Evolutionary conservation across 2,797 vertebrate species (phyloP).

Genomic region (Mallotus villosus): DNA sequence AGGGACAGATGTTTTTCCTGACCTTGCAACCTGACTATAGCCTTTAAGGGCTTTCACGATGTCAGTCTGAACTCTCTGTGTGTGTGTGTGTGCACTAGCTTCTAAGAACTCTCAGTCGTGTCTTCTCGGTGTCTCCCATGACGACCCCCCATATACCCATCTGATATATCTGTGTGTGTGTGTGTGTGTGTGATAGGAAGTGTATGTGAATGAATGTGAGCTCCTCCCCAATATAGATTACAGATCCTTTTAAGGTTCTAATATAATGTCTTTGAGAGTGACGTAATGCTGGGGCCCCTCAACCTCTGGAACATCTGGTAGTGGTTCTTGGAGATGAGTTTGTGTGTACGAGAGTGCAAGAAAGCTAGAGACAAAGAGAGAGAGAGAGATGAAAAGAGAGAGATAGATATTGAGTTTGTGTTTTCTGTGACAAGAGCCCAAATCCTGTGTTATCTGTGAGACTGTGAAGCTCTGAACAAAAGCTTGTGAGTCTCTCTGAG

Average conservation of each 20-base stretch:
- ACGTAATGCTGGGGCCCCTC: constrained; percentile 9
- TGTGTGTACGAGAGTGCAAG: not conserved
- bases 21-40: not conserved
- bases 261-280: constrained; percentile 5
- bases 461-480: too few species aligned
- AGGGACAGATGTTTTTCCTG: constrained; percentile 2
- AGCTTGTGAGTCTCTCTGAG: too few species aligned
- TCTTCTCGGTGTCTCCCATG: not conserved
- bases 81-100: constrained; percentile 1
- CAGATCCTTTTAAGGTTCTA: constrained; percentile 8
- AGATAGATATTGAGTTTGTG: not conserved
- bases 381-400: not conserved
- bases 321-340: constrained; percentile 2
- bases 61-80: not conserved
- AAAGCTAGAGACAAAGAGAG: not conserved
- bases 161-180: not conserved
- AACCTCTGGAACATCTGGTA: constrained; percentile 10
- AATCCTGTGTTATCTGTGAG: too few species aligned
- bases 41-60: too few species aligned
- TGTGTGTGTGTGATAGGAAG: not conserved
- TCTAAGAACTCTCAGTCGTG: not conserved
- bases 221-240: constrained; percentile 2
- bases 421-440: not conserved
- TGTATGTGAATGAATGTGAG: not conserved
- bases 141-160: too few species aligned